Percentiles rank a stretch among this genome's conserved stretches.
phyloP scores from a whole-genome alignment of 2,888 invertebrate species.

The Acleris emargana region DNA sequence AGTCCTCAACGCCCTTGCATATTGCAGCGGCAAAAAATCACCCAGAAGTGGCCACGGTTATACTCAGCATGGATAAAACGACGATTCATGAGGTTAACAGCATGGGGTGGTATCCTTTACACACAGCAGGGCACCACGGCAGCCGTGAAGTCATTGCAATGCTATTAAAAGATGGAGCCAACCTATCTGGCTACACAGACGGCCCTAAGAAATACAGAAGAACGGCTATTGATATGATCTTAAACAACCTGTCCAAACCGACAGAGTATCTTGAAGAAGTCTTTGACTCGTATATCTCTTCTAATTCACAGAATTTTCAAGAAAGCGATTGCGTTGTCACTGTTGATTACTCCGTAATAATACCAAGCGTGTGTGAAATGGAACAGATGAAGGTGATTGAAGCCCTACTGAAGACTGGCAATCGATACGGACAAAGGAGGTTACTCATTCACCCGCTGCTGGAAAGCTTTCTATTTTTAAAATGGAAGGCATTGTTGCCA shows the following conservation, averaged over 20 bases:
- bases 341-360: conserved; percentile 77
- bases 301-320: conserved; percentile 70
- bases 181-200: conserved; percentile 69
- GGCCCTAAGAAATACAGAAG: conserved; percentile 67
- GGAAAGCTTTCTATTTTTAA: conserved; percentile 82
- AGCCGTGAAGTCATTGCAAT: conserved; percentile 82
- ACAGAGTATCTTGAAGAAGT: conserved; percentile 79
- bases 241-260: conserved; percentile 79
- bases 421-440: conserved; percentile 72
- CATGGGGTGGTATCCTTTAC: conserved; percentile 68
- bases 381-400: conserved; percentile 83
- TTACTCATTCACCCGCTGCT: conserved; percentile 82
- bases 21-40: conserved; percentile 73
- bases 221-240: conserved; percentile 80
- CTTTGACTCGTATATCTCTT: conserved; percentile 77
- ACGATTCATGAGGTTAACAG: conserved; percentile 72
- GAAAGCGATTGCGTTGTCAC: conserved; percentile 73
- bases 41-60: conserved; percentile 61
- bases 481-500: conserved; percentile 81
- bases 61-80: conserved; percentile 67
- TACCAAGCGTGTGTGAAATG: conserved; percentile 71
- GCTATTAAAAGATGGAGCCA: conserved; percentile 73
- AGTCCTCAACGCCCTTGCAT: conserved; percentile 74
- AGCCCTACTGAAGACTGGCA: conserved; percentile 79
- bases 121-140: conserved; percentile 81